These are phyloP conservation scores for Pristionchus entomophagus DNA, from an alignment of 2,888 invertebrate genomes.

Conservation along the genomic window DNA sequence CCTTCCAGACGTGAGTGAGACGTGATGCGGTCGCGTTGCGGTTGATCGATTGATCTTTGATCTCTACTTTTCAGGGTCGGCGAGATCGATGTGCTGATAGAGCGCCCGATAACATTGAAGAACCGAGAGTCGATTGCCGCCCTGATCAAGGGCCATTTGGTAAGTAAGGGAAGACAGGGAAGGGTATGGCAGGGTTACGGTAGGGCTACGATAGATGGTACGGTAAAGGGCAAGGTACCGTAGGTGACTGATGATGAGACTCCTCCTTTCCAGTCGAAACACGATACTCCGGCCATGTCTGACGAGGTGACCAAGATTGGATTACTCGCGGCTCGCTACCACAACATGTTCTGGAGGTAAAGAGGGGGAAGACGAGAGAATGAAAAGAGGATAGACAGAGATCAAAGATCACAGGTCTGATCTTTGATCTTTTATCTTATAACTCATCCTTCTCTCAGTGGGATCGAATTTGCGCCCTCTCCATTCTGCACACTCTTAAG, in stretches of 20 bases:
- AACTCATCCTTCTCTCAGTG: no score
- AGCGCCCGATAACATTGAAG: neutral
- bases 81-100: conserved; percentile 23
- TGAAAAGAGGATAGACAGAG: neutral
- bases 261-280: neutral
- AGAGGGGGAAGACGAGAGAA: neutral
- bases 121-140: neutral
- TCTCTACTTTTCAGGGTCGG: conserved; percentile 25
- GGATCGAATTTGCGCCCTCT: no score
- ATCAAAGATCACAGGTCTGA: no score
- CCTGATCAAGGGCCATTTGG: conserved; percentile 24
- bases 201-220: no score
- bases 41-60: conserved; percentile 19
- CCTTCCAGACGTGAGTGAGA: conserved; percentile 12
- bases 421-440: no score
- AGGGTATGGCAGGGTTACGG: neutral
- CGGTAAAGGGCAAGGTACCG: no score
- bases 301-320: conserved; percentile 36
- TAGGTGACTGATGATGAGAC: neutral
- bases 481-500: no score
- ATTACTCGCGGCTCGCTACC: neutral
- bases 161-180: neutral
- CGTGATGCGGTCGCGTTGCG: no score
- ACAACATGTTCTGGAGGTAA: conserved; percentile 20
- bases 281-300: conserved; percentile 5